Evolutionary conservation across 64 coral and sea anemone species (phyloP), one percentile per base, ranked within the genome.

Genomic region (Actinia tenebrosa): DNA sequence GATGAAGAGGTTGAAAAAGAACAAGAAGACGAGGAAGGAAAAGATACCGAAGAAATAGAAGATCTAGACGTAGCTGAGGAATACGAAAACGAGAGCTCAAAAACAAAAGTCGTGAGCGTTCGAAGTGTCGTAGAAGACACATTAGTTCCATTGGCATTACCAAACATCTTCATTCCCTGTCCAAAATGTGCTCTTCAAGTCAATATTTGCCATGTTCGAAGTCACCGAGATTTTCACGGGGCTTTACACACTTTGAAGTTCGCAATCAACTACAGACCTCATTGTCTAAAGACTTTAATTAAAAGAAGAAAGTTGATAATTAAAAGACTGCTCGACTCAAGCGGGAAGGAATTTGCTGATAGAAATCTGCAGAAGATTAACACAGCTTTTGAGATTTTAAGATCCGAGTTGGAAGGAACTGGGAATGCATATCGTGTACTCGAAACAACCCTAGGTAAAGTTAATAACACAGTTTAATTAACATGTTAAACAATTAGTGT

Each of bases 291-390:
- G 52, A 59, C 85, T 59, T 71, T 91, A 68, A 80, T 91, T 46
- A 87, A 86, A 26, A 79, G 90, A 55, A 82, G 90, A 87, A 91
- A 53, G 63, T 45, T 71, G 2, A 25, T 91, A 17, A 91, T 91
- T 20, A 71, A 91, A 58, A 68, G 86, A 26, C 75, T 82, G 3
- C 90, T 69, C 79, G 90, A 87, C 17, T 86, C 85, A 3, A 77
- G 16, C 8, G 20, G 61, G 27, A 79, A 91, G 42, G 45, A 22
- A 8, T 87, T 91, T 27, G 52, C 45, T 2, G 84, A 87, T 80
- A 87, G 82, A 63, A 71, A 87, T 64, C 71, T 91, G 77, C 90
- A 91, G 63, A 91, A 87, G 64, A 82, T 91, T 63, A 91, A 91
- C 86, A 91, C 78, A 7, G 90, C 90, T 7, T 91, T 91, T 87